Percentiles rank a stretch among this genome's conserved stretches.
Conservation (phyloP, 2,113 vertebrate genomes). For the Merops nubicus region DNA sequence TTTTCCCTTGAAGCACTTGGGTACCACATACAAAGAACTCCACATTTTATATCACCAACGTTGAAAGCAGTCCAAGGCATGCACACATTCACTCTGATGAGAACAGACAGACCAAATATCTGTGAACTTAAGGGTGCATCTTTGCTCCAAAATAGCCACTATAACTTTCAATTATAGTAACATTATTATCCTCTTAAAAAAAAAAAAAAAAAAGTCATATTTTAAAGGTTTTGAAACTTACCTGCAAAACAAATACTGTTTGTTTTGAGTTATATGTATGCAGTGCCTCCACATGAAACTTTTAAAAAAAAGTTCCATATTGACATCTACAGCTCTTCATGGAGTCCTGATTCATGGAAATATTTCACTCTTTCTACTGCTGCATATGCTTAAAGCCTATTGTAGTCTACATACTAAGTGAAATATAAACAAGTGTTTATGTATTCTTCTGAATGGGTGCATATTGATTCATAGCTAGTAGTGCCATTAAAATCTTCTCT, state of each 20-base stretch:
- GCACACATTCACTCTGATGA: neutral
- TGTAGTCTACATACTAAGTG: neutral
- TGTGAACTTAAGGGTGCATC: neutral
- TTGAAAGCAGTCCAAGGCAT: neutral
- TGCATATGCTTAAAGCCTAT: neutral
- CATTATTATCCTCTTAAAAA: neutral
- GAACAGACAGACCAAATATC: neutral
- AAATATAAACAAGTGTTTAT: neutral
- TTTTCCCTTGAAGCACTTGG: neutral
- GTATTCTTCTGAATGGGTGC: neutral
- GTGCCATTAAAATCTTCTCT: neutral
- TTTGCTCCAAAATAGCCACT: neutral
- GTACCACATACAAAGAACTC: neutral
- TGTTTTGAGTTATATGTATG: neutral
- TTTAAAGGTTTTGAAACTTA: neutral
- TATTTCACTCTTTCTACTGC: neutral
- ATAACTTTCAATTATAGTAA: neutral
- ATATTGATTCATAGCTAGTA: neutral
- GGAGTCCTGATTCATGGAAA: neutral
- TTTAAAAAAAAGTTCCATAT: neutral
- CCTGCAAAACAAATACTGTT: neutral
- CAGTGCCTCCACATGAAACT: neutral
- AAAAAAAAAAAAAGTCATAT: neutral
- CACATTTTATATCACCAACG: neutral
- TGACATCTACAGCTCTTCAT: neutral